Conservation (phyloP, 2,797 vertebrate genomes). For the Erethizon dorsatum region DNA sequence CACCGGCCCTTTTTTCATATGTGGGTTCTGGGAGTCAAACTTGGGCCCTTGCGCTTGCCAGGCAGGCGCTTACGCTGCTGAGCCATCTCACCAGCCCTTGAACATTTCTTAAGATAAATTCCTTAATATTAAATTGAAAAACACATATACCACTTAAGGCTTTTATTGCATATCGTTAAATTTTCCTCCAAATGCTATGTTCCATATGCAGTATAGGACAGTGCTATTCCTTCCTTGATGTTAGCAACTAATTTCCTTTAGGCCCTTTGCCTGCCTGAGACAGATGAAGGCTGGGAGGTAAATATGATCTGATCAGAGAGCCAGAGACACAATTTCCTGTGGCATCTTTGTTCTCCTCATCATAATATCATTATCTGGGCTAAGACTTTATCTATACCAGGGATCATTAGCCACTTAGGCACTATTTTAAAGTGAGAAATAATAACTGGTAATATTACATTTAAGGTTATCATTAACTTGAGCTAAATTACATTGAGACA, state of each 20-base stretch:
- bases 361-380: conserved; percentile 25
- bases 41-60: too few relatives aligned
- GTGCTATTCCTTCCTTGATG: not conserved
- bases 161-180: not conserved
- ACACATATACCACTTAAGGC: not conserved
- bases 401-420: conserved; percentile 48
- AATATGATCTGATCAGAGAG: not conserved
- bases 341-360: conserved; percentile 52
- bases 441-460: conserved; percentile 60
- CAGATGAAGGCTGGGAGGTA: not conserved
- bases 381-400: not conserved
- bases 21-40: too few relatives aligned
- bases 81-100: not conserved
- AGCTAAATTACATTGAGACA: conserved; percentile 61
- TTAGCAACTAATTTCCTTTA: conserved; percentile 28
- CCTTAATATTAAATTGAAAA: conserved; percentile 33
- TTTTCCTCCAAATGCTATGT: conserved; percentile 20
- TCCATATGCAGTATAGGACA: not conserved
- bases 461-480: conserved; percentile 61
- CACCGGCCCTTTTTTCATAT: too few relatives aligned
- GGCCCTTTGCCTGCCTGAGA: not conserved
- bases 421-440: conserved; percentile 65
- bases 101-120: conserved; percentile 49
- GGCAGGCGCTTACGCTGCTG: too few relatives aligned
- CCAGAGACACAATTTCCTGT: conserved; percentile 50